phyloP scores from a whole-genome alignment of 2,888 invertebrate species.

The Tholera decimalis region DNA sequence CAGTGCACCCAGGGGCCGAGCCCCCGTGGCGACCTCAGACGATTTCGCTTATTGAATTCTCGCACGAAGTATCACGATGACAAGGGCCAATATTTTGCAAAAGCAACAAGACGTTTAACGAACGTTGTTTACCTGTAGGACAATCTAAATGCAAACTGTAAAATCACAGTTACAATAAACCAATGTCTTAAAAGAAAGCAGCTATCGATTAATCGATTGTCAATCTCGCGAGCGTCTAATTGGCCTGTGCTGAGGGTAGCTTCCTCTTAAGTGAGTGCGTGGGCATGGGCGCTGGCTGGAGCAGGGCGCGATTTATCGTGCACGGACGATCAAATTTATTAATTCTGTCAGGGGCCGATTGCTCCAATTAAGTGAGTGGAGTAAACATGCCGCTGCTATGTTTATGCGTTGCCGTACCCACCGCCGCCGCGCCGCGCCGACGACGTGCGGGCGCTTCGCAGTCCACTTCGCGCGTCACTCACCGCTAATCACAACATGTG shows the following conservation, averaged over 20 bases:
- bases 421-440: slow-evolving; percentile 37
- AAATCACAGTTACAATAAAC: slow-evolving; percentile 59
- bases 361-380: slow-evolving; percentile 87
- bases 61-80: slow-evolving; percentile 81
- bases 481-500: slow-evolving; percentile 73
- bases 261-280: slow-evolving; percentile 68
- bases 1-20: slow-evolving; percentile 80
- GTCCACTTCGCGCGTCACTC: slow-evolving; percentile 70
- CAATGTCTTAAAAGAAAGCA: slow-evolving; percentile 41
- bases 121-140: slow-evolving; percentile 8
- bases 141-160: slow-evolving; percentile 32
- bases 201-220: slow-evolving; percentile 60
- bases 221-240: slow-evolving; percentile 64
- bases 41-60: slow-evolving; percentile 83
- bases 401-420: slow-evolving; percentile 77
- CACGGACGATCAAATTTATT: slow-evolving; percentile 84
- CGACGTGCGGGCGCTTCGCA: neutral
- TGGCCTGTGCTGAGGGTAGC: slow-evolving; percentile 63
- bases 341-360: slow-evolving; percentile 86
- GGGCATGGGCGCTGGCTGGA: slow-evolving; percentile 77
- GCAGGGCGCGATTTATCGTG: slow-evolving; percentile 79
- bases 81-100: slow-evolving; percentile 75
- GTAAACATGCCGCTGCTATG: slow-evolving; percentile 84
- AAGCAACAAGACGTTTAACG: slow-evolving; percentile 54
- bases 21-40: slow-evolving; percentile 76